Evolutionary conservation across 2,797 vertebrate species (phyloP).

Genomic region (Sternotherus odoratus): DNA sequence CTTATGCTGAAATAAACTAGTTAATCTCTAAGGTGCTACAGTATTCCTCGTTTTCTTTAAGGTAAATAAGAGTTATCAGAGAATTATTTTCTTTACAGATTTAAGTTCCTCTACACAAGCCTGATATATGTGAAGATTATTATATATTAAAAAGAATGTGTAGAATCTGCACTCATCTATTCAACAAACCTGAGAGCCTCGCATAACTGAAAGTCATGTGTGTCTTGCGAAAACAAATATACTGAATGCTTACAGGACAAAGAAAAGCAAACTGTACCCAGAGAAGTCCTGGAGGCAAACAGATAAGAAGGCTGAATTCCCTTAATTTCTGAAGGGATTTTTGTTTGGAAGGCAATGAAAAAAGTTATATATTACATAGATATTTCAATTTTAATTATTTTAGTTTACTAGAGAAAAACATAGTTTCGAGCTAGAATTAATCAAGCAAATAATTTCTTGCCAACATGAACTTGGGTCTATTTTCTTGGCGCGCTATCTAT

Average conservation of each 20-base stretch:
- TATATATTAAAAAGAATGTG: not conserved
- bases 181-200: not conserved
- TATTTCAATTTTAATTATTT: not conserved
- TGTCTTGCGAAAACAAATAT: constrained; percentile 30
- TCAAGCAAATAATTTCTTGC: not conserved
- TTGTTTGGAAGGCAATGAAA: not conserved
- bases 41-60: too few relatives aligned
- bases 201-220: not conserved
- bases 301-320: not conserved
- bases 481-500: not conserved
- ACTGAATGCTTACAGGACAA: constrained; percentile 36
- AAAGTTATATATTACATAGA: not conserved
- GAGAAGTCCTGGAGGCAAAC: constrained; percentile 39
- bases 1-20: too few relatives aligned
- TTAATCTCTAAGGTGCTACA: too few relatives aligned
- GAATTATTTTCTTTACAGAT: not conserved
- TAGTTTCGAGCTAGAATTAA: not conserved
- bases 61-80: not conserved
- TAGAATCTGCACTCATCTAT: not conserved
- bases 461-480: not conserved
- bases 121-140: constrained; percentile 18
- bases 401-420: not conserved
- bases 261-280: constrained; percentile 7
- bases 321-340: not conserved
- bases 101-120: too few relatives aligned